These are phyloP conservation scores for Protonibea diacanthus DNA, from an alignment of 2,797 vertebrate species.

Conservation along the genomic window DNA sequence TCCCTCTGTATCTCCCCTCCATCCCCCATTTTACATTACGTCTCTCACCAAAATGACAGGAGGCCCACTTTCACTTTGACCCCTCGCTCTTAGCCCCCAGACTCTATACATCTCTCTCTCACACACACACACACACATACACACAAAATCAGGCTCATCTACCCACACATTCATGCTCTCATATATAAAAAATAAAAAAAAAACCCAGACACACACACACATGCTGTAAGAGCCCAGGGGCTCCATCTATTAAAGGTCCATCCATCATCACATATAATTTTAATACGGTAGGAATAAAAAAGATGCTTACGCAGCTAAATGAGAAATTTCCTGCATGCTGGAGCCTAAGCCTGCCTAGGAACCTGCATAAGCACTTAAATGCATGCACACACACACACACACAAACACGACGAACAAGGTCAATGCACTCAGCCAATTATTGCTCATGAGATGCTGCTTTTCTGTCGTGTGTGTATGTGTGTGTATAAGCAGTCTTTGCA, in stretches of 20 bases:
- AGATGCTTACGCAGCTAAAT: conserved; percentile 73
- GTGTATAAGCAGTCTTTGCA: conserved; percentile 14
- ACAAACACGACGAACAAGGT: conserved; percentile 58
- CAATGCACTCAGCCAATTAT: conserved; percentile 56
- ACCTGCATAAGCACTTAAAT: conserved; percentile 56
- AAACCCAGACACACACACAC: conserved; percentile 1
- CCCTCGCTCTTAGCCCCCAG: conserved; percentile 11
- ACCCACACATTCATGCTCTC: neutral
- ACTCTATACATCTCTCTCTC: conserved; percentile 10
- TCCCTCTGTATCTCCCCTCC: conserved; percentile 3
- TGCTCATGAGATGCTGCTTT: conserved; percentile 43
- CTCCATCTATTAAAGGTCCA: conserved; percentile 73
- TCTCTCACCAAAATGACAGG: conserved; percentile 49
- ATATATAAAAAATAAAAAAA: neutral
- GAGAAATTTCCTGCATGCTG: conserved; percentile 52
- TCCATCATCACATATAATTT: conserved; percentile 81
- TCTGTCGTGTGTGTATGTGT: conserved; percentile 17
- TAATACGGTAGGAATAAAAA: conserved; percentile 72
- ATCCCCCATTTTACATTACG: conserved; percentile 32
- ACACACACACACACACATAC: neutral
- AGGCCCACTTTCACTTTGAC: conserved; percentile 56
- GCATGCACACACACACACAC: conserved; percentile 33
- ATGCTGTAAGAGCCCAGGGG: conserved; percentile 59
- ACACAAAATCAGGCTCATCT: neutral
- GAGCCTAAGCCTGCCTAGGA: conserved; percentile 45